Evolutionary conservation across 2,113 vertebrate species (phyloP).

Genomic region (Dasyurus viverrinus): DNA sequence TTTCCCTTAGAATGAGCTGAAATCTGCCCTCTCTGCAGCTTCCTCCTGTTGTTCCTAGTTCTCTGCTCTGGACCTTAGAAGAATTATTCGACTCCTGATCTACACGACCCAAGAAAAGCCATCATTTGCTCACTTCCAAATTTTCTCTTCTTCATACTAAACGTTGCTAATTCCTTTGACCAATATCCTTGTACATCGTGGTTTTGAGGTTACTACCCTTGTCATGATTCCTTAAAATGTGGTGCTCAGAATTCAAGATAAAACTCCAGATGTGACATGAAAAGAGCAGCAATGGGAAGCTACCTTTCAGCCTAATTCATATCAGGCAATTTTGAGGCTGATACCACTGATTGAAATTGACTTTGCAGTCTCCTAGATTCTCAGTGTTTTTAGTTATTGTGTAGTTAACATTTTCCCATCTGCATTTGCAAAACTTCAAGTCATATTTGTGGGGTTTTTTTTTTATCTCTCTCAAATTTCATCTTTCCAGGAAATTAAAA

Average conservation of each 20-base stretch:
- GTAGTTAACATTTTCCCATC: background rate
- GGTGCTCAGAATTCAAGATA: background rate
- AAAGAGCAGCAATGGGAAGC: background rate
- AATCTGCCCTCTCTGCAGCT: background rate
- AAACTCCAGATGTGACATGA: background rate
- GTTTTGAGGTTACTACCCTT: background rate
- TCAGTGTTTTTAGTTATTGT: background rate
- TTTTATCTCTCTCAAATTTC: background rate
- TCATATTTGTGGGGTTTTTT: no score
- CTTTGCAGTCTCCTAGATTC: background rate
- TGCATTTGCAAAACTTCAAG: background rate
- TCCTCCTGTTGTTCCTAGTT: background rate
- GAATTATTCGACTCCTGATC: background rate
- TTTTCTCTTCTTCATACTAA: background rate
- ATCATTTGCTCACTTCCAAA: background rate
- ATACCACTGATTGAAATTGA: background rate
- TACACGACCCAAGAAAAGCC: background rate
- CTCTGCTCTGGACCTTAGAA: background rate
- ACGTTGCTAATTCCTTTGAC: background rate
- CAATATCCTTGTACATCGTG: background rate
- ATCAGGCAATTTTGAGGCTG: background rate
- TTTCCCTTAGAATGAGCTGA: background rate
- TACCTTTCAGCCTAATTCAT: background rate
- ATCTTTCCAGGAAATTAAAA: background rate
- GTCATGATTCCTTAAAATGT: background rate